phyloP scores from a whole-genome alignment of 2,797 vertebrate species.

The Phaenicophaeus curvirostris region DNA sequence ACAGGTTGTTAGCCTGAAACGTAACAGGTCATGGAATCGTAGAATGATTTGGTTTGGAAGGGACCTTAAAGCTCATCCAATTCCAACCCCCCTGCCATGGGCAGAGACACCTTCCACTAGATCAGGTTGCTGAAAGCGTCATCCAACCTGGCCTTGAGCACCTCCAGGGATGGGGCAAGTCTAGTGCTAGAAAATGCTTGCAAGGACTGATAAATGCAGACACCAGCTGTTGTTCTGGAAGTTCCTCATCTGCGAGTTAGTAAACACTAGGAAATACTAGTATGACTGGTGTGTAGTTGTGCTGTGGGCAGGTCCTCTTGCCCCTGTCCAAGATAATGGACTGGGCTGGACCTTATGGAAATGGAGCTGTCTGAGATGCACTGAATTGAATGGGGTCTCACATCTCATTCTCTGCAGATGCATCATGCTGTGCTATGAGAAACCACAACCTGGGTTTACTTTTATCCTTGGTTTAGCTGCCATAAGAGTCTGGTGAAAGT shows the following conservation, averaged over 20 bases:
- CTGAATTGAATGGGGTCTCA: rapidly evolving
- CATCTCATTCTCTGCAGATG: neutral
- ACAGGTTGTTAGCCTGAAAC: rapidly evolving
- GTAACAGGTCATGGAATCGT: no score
- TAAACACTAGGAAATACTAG: neutral
- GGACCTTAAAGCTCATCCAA: no score
- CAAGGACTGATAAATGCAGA: neutral
- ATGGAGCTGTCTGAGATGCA: rapidly evolving
- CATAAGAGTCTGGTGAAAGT: rapidly evolving
- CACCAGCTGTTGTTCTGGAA: neutral
- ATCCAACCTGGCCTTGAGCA: no score
- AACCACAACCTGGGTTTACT: neutral
- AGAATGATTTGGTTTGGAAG: no score
- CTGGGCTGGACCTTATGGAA: neutral
- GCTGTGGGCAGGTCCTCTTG: neutral
- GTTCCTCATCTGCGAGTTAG: neutral
- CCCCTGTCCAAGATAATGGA: rapidly evolving
- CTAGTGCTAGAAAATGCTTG: neutral
- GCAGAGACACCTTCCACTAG: no score
- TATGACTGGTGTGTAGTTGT: rapidly evolving
- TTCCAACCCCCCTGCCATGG: no score
- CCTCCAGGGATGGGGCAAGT: no score
- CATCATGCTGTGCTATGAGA: rapidly evolving
- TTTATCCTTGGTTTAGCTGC: neutral
- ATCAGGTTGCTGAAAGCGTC: no score